Percentiles rank a stretch among this genome's conserved stretches.
phyloP scores from a whole-genome alignment of 2,113 vertebrate species.

The Phalacrocorax aristotelis region DNA sequence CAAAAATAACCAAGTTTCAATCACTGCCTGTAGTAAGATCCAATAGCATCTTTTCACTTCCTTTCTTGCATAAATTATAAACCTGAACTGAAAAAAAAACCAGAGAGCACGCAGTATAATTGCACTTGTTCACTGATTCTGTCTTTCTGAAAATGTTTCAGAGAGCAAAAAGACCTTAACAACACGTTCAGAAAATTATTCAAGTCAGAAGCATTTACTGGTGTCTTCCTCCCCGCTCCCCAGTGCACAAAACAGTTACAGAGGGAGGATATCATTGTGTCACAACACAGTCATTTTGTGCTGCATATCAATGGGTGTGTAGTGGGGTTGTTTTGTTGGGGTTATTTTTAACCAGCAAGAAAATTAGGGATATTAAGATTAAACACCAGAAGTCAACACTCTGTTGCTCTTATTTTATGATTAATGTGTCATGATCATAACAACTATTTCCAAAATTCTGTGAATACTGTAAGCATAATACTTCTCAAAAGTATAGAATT shows the following conservation, averaged over 20 bases:
- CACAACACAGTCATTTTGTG: not conserved
- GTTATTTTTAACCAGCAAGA: not conserved
- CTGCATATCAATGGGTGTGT: not conserved
- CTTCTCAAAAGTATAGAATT: not conserved
- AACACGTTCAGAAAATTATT: not conserved
- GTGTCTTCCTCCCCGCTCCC: not conserved
- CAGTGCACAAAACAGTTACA: not conserved
- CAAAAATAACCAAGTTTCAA: slow-evolving; percentile 79
- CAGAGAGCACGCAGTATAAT: slow-evolving; percentile 31
- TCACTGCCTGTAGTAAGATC: slow-evolving; percentile 75
- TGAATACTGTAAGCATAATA: not conserved
- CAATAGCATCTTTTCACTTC: slow-evolving; percentile 71
- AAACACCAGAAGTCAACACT: not conserved
- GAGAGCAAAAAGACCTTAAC: not conserved
- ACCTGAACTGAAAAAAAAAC: slow-evolving; percentile 70
- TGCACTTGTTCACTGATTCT: slow-evolving; percentile 14
- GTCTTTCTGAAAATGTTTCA: slow-evolving; percentile 16
- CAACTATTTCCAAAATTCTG: not conserved
- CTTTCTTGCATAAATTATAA: slow-evolving; percentile 78
- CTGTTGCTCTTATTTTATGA: not conserved
- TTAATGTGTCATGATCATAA: fast-evolving
- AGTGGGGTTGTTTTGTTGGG: not conserved
- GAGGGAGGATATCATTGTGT: not conserved
- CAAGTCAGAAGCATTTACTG: not conserved
- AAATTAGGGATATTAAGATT: not conserved